Evolutionary conservation across 1,140 invertebrate genomes (phyloP).

Genomic region (Cheumatopsyche charites): DNA sequence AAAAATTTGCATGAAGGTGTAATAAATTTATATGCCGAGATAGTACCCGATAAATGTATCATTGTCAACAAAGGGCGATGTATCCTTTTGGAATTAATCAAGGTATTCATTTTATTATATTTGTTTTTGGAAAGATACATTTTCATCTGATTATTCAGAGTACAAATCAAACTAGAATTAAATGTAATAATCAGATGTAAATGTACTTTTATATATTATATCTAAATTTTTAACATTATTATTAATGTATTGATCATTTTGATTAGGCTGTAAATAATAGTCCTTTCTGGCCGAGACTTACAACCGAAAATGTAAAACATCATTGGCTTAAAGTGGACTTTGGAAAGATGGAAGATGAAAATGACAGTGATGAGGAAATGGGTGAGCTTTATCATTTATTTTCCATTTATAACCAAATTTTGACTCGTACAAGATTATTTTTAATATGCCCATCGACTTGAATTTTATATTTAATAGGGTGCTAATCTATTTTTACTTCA

Average conservation of each 20-base stretch:
- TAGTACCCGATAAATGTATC: conserved; percentile 18
- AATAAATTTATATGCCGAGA: conserved; percentile 19
- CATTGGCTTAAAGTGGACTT: conserved; percentile 30
- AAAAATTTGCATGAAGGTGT: background rate
- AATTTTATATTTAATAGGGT: background rate
- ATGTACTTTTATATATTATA: background rate
- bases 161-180: background rate
- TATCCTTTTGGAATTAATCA: background rate
- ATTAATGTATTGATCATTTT: background rate
- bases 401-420: background rate
- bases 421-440: background rate
- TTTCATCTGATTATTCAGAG: background rate
- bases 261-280: background rate
- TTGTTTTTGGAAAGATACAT: background rate
- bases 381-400: background rate
- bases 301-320: conserved; percentile 30
- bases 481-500: too few species aligned
- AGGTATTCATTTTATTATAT: background rate
- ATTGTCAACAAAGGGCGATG: conserved; percentile 18
- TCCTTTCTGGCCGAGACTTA: conserved; percentile 31
- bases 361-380: conserved; percentile 22
- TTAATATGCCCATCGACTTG: background rate
- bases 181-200: background rate
- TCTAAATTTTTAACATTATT: background rate
- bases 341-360: conserved; percentile 12